Percentiles rank a stretch among this genome's conserved stretches.
phyloP scores from a whole-genome alignment of 2,888 invertebrate species.

The Cacoxenus indagator region DNA sequence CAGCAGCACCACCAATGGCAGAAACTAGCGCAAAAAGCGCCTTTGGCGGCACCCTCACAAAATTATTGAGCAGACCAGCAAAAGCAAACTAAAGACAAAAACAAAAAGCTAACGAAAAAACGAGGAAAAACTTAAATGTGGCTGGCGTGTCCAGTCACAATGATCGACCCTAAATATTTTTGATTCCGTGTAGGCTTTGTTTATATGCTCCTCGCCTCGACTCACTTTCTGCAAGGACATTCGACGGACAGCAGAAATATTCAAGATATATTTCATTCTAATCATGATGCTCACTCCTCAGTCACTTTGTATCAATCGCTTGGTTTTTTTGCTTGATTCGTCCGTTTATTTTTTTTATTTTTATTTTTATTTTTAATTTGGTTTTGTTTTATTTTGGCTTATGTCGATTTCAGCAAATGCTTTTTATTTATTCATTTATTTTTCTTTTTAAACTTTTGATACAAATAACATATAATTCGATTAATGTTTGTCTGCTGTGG shows the following conservation, averaged over 20 bases:
- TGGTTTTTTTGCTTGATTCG: neutral
- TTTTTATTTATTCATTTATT: constrained; percentile 30
- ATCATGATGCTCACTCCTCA: constrained; percentile 46
- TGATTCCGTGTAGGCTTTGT: constrained; percentile 23
- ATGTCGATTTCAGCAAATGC: constrained; percentile 38
- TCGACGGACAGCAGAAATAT: neutral
- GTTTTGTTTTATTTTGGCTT: constrained; percentile 33
- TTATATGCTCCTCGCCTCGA: constrained; percentile 12
- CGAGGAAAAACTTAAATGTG: constrained; percentile 29
- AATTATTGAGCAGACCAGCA: constrained; percentile 66
- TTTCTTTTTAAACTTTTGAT: constrained; percentile 23
- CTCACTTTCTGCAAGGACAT: neutral
- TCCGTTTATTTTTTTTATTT: neutral
- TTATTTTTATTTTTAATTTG: constrained; percentile 18
- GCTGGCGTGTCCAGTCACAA: constrained; percentile 37
- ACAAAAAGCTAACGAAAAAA: neutral
- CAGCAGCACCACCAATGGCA: neutral
- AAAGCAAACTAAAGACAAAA: constrained; percentile 41
- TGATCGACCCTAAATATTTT: constrained; percentile 60
- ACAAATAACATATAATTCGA: constrained; percentile 58
- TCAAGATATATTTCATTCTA: constrained; percentile 56
- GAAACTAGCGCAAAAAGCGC: constrained; percentile 37
- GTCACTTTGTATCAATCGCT: constrained; percentile 6
- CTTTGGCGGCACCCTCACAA: constrained; percentile 68
- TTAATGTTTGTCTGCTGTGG: constrained; percentile 48